Conservation (phyloP, 1,140 invertebrate species). For the Ostrea denselamellosa region DNA sequence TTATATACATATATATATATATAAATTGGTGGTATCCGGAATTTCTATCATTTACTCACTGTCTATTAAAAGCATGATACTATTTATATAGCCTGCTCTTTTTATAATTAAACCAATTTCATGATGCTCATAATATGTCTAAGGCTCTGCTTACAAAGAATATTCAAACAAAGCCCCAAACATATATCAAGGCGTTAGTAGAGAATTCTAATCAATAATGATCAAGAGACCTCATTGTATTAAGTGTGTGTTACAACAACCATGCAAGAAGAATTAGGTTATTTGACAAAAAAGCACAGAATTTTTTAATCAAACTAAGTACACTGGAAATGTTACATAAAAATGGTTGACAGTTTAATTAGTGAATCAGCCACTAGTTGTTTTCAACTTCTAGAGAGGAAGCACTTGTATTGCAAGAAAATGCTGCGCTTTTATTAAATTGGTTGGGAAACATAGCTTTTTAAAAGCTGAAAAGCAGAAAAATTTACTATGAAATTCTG, state of each 20-base stretch:
- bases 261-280: constrained; percentile 30
- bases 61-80: background rate
- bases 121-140: constrained; percentile 10
- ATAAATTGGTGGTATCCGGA: background rate
- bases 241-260: constrained; percentile 35
- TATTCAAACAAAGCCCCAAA: constrained; percentile 19
- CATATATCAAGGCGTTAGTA: constrained; percentile 33
- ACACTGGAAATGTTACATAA: constrained; percentile 38
- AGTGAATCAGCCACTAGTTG: constrained; percentile 6
- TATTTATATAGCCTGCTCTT: background rate
- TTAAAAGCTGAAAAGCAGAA: constrained; percentile 23
- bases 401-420: constrained; percentile 23
- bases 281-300: constrained; percentile 35
- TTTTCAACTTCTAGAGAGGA: constrained; percentile 24
- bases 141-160: background rate
- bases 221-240: constrained; percentile 29
- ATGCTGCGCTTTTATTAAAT: constrained; percentile 36
- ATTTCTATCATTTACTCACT: background rate
- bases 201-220: constrained; percentile 31
- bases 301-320: constrained; percentile 39
- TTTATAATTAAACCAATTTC: background rate
- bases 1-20: background rate
- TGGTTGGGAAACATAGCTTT: constrained; percentile 29
- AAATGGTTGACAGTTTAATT: constrained; percentile 26
- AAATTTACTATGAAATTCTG: constrained; percentile 34